Base-by-base conservation (phyloP, 2,888 invertebrate genomes). In the Busseola fusca region DNA sequence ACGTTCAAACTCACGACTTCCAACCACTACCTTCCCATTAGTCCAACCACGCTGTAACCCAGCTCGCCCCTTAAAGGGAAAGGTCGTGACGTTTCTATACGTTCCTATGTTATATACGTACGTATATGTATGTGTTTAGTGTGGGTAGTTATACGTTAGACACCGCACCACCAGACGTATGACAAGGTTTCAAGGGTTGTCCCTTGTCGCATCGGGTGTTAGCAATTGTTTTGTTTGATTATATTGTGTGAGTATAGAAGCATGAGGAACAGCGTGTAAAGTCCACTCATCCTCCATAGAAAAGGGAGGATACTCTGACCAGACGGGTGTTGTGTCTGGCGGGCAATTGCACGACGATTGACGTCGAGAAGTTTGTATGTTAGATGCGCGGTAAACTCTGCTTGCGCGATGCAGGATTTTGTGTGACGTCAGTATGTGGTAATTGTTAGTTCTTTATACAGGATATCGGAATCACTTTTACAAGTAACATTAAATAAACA, bases 151-250 rank as follows among this genome's bases (percentile, higher is more conserved):
- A 62, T 64, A 59, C 60, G 60, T 57, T 64, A 75, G 82, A 72
- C 77, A 64, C 66, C 69, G 70, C 64, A 69, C 69, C 76, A 72
- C 30, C 72, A 81, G 83, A 78, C 78, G 83, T 80, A 81, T 84
- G 83, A 83, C 76, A 76, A 73, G 58, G 69, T 54, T 56, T 58
- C 40, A 25, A 85, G 83, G 84, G 81, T 3, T 84, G 84, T 27
- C 78, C 14, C 66, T 56, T 30, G 18, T 27, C 54, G 1, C 18
- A 30, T 56, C 3, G 27, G 1, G 3, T 7, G 3, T 27, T 16
- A 3, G 16, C 1, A 12, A 5, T 54, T 54, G 7, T 54, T 56
- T 27, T 9, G 18, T 54, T 9, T 56, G 0, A 18, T 1, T 16
- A 9, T 3, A 52, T 25, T 52, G 52, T 52, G 34, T 34, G 5